Conservation (phyloP, 1,140 invertebrate genomes). For the Zaprionus vittiger region DNA sequence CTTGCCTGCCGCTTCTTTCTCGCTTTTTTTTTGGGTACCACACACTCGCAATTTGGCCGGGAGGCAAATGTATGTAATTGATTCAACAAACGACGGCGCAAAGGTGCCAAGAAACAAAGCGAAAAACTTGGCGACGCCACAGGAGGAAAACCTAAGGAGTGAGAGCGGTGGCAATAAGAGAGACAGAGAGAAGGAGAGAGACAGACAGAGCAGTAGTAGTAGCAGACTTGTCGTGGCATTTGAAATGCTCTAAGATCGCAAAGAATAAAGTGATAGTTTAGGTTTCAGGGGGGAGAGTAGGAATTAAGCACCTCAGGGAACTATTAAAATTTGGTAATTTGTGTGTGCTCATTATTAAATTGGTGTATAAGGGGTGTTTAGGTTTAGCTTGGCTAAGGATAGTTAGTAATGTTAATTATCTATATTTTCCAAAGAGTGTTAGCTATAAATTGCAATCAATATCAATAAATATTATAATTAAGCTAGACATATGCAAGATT, state of each 20-base stretch:
- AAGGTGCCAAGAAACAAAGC: constrained; percentile 67
- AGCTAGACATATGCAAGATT: background rate
- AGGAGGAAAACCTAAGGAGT: background rate
- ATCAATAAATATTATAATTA: background rate
- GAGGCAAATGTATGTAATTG: constrained; percentile 73
- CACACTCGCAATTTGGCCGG: constrained; percentile 55
- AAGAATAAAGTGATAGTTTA: background rate
- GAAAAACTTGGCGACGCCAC: constrained; percentile 53
- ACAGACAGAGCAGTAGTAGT: background rate
- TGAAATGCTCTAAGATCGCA: constrained; percentile 1
- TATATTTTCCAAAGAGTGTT: too few species aligned
- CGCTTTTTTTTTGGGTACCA: constrained; percentile 27
- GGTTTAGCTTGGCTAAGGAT: too few species aligned
- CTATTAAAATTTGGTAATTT: background rate
- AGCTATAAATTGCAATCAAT: too few species aligned
- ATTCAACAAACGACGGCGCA: constrained; percentile 74
- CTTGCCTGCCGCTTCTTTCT: constrained; percentile 6
- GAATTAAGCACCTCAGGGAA: too few species aligned
- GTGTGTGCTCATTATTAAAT: background rate
- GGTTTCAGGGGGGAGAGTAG: background rate
- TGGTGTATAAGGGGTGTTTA: background rate
- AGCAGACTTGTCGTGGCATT: background rate
- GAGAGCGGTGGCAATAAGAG: background rate
- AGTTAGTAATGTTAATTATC: too few species aligned
- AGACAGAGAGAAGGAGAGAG: background rate